Evolutionary conservation across 2,888 invertebrate genomes (phyloP).

Genomic region (Leucoptera coffeella): DNA sequence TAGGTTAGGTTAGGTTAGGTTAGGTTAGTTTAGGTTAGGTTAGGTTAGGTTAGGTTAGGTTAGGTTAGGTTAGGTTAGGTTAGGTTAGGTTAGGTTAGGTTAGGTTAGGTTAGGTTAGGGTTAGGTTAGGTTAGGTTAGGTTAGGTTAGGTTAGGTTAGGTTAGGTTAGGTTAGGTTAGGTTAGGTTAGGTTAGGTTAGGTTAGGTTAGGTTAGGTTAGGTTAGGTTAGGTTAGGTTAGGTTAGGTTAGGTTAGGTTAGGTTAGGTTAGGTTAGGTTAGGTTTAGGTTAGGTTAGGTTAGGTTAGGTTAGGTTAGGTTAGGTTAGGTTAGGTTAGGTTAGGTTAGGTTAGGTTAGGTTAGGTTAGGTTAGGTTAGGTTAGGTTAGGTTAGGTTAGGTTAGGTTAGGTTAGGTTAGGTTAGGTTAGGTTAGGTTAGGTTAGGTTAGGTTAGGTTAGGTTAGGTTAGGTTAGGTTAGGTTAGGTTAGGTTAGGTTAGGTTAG

Average conservation of each 20-base stretch:
- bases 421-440: neutral
- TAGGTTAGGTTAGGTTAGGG: neutral
- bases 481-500: neutral
- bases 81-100: neutral
- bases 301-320: neutral
- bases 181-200: neutral
- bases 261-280: neutral
- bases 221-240: neutral
- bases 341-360: neutral
- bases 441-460: neutral
- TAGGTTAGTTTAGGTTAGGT: too few relatives aligned
- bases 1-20: conserved; percentile 2
- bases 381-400: neutral
- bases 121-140: neutral
- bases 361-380: neutral
- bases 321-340: neutral
- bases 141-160: neutral
- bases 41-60: neutral
- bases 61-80: neutral
- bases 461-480: neutral
- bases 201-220: neutral
- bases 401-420: neutral
- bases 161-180: neutral
- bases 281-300: neutral
- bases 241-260: neutral